These are phyloP conservation scores for Marmota monax DNA, from an alignment of 2,113 vertebrate genomes.

Conservation along the genomic window DNA sequence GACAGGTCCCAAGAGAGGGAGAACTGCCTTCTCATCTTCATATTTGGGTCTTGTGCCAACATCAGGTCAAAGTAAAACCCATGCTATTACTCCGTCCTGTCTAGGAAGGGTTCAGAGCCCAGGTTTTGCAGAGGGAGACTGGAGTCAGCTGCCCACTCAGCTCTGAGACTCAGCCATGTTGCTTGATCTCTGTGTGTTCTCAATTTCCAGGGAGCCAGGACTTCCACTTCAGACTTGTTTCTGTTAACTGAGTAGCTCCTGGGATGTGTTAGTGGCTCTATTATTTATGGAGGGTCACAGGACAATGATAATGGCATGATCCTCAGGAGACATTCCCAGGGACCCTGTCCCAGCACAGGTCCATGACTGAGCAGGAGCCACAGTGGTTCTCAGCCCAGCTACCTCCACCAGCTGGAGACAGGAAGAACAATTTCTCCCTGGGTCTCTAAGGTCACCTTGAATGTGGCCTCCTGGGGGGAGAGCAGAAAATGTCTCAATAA, in stretches of 20 bases:
- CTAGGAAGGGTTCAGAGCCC: not conserved
- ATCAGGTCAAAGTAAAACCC: not conserved
- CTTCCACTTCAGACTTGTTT: not conserved
- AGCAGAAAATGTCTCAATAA: not conserved
- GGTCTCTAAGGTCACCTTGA: not conserved
- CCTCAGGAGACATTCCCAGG: too few relatives aligned
- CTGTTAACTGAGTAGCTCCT: not conserved
- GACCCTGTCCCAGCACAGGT: not conserved
- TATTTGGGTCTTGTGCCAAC: not conserved
- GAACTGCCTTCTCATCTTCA: not conserved
- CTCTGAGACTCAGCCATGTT: not conserved
- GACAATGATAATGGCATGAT: not conserved
- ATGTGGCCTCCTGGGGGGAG: not conserved
- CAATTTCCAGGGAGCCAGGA: not conserved
- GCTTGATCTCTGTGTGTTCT: not conserved
- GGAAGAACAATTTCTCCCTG: not conserved
- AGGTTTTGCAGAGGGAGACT: not conserved
- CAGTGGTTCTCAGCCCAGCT: not conserved
- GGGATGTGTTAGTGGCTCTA: too few relatives aligned
- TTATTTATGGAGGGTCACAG: too few relatives aligned
- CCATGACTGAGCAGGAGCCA: rapidly evolving
- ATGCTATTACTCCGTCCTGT: not conserved
- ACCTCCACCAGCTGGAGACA: not conserved
- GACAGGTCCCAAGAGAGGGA: not conserved
- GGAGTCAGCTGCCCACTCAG: too few relatives aligned